Evolutionary conservation across 2,888 invertebrate genomes (phyloP), one percentile per base, ranked within the genome.

Genomic region (Ophraella communa): DNA sequence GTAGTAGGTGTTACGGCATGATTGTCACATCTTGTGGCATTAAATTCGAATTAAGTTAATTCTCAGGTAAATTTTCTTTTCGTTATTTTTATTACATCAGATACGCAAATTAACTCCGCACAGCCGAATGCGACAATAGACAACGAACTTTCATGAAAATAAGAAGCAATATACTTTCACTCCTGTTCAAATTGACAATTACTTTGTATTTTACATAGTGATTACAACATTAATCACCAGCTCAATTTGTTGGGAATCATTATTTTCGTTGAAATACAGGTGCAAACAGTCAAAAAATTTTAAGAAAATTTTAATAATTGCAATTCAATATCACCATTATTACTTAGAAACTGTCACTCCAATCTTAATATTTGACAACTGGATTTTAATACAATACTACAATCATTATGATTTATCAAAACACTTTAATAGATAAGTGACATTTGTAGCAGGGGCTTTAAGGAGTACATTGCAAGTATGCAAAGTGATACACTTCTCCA

Each of bases 1-100:
- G 76, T 79, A 71, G 75, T 78, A 79, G 79, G 80, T 82, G 82
- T 82, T 81, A 82, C 81, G 81, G 80, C 79, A 79, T 78, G 77
- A 80, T 81, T 82, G 81, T 82, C 80, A 79, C 77, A 77, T 77
- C 76, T 77, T 71, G 73, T 75, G 74, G 73, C 79, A 82, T 82
- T 82, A 82, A 82, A 82, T 81, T 79, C 80, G 76, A 79, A 82
- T 82, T 81, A 82, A 77, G 75, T 73, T 76, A 62, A 65, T 65
- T 65, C 51, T 42, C 57, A 54, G 47, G 62, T 62, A 66, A 63
- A 67, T 73, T 74, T 73, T 72, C 71, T 73, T 71, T 73, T 72
- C 70, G 68, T 67, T 68, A 69, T 65, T 71, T 64, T 71, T 67
- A 68, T 76, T 73, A 63, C 75, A 70, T 76, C 73, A 74, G 74